Evolutionary conservation across 2,888 invertebrate species (phyloP).

Genomic region (Steinernema carpocapsae): DNA sequence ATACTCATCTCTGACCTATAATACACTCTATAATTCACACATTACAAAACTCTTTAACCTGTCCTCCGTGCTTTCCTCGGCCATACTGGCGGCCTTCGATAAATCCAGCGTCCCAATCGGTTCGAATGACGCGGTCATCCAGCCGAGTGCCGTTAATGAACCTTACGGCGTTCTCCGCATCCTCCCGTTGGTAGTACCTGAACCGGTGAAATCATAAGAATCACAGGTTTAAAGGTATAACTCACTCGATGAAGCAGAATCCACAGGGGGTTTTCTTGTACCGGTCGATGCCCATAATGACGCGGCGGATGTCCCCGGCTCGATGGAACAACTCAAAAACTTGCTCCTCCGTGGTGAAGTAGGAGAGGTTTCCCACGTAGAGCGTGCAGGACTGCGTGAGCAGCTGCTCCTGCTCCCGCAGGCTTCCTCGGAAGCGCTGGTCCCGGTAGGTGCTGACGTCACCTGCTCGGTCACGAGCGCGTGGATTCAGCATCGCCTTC

Average conservation of each 20-base stretch:
- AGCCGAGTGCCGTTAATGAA: conserved; percentile 91
- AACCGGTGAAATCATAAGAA: conserved; percentile 35
- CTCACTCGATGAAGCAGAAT: conserved; percentile 94
- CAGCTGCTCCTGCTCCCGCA: conserved; percentile 75
- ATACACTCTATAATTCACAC: background rate
- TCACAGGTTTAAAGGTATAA: conserved; percentile 39
- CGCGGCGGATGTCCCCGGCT: conserved; percentile 88
- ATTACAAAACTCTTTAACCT: conserved; percentile 73
- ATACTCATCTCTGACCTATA: conserved; percentile 92
- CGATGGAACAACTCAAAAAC: conserved; percentile 93
- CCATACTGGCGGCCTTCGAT: conserved; percentile 97
- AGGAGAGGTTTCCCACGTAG: conserved; percentile 95
- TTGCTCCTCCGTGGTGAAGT: conserved; percentile 92
- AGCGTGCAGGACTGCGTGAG: conserved; percentile 81
- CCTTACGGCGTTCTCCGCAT: conserved; percentile 75
- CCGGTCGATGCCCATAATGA: conserved; percentile 97
- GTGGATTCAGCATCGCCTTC: conserved; percentile 22
- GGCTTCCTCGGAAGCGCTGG: conserved; percentile 61
- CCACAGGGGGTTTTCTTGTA: conserved; percentile 98
- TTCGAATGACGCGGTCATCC: conserved; percentile 93
- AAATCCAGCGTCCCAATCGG: conserved; percentile 99
- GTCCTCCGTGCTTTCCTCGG: conserved; percentile 95
- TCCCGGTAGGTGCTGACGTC: conserved; percentile 64
- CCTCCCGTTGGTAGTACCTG: conserved; percentile 73
- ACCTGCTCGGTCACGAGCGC: conserved; percentile 48